Evolutionary conservation across 2,113 vertebrate genomes (phyloP).

Genomic region (human): GRCh38 chr4:151649001-151649500

Average conservation of each 20-base stretch:
- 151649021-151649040: not conserved
- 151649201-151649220: not conserved
- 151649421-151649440: rapidly evolving
- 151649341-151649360: not conserved
- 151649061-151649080: not conserved
- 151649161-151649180: not conserved
- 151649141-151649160: not conserved
- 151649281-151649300: not conserved
- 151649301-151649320: not conserved
- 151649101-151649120: not conserved
- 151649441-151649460: conserved; percentile 76
- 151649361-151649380: not conserved
- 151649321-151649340: not conserved
- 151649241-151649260: not conserved
- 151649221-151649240: not conserved
- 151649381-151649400: rapidly evolving
- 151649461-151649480: conserved; percentile 14
- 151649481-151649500: conserved; percentile 77
- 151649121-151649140: not conserved
- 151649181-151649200: not conserved
- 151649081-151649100: not conserved
- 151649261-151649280: not conserved
- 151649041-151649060: not conserved
- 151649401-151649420: not conserved
- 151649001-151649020: not conserved